Conservation (phyloP, 2,888 invertebrate genomes). For the Pyrochroa serraticornis region DNA sequence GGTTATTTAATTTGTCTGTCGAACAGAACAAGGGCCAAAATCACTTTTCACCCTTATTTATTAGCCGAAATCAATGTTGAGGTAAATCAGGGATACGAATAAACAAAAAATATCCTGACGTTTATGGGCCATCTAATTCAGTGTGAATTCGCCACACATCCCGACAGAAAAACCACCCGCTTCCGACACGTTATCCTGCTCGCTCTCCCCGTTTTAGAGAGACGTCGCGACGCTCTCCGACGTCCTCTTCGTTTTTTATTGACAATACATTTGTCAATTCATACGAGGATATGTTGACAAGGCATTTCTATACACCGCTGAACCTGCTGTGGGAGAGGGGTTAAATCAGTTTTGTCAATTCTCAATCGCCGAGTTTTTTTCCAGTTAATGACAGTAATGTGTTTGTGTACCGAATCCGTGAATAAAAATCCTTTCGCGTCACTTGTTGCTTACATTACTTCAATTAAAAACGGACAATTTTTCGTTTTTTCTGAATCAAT, state of each 20-base stretch:
- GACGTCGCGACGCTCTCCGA: slow-evolving; percentile 15
- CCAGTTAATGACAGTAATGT: slow-evolving; percentile 41
- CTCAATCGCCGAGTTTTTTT: slow-evolving; percentile 40
- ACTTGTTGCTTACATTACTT: slow-evolving; percentile 43
- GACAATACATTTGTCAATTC: slow-evolving; percentile 44
- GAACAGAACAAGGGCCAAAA: slow-evolving; percentile 42
- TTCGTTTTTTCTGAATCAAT: slow-evolving; percentile 21
- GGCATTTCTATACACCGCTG: slow-evolving; percentile 44
- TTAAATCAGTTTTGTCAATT: slow-evolving; percentile 44
- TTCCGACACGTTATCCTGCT: slow-evolving; percentile 13
- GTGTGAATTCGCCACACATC: slow-evolving; percentile 41
- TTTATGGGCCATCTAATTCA: slow-evolving; percentile 55
- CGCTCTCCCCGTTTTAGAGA: not conserved
- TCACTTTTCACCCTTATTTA: slow-evolving; percentile 55
- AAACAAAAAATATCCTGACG: slow-evolving; percentile 49
- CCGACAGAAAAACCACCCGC: slow-evolving; percentile 24
- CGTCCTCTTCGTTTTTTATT: slow-evolving; percentile 35
- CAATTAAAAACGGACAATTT: slow-evolving; percentile 24
- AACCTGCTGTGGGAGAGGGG: slow-evolving; percentile 36
- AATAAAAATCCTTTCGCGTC: slow-evolving; percentile 41
- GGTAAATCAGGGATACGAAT: slow-evolving; percentile 51
- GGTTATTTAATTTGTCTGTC: slow-evolving; percentile 47
- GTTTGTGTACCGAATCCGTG: slow-evolving; percentile 37
- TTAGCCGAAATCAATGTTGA: slow-evolving; percentile 55
- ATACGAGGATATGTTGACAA: slow-evolving; percentile 46